Base-by-base conservation (phyloP, 1,140 invertebrate genomes). In the Orius laevigatus region DNA sequence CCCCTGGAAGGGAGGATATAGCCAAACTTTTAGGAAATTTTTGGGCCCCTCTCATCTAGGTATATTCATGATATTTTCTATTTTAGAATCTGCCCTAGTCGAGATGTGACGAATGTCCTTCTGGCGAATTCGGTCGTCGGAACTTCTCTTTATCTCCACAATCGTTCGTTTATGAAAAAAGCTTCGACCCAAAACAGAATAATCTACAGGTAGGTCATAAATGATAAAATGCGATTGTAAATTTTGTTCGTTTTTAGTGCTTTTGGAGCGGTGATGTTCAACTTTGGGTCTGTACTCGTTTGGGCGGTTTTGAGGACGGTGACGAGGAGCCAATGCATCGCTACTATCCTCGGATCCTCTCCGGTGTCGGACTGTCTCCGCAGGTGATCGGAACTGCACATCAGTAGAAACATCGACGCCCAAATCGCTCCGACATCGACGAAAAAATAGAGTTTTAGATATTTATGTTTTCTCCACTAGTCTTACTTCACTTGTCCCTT, bases 301-400 rank as follows among this genome's bases (percentile, higher is more conserved):
- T 82, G 79, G 76, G 80, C 80, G 1, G 69, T 84, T 18, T 62
- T 79, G 18, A 68, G 78, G 56, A 77, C 74, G 14, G 55, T 81
- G 20, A 78, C 79, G 4, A 66, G 71, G 53, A 79, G 75, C 59
- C 69, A 74, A 36, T 58, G 69, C 6, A 42, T 76, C 1, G 67
- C 74, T 38, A 76, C 75, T 1, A 39, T 73, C 18, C 66, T 71
- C 33, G 79, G 78, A 50, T 79, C n/a, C 66, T 66, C 33, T 71
- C 74, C 12, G 74, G 75, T 10, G 56, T 73, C 12, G 67, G 65
- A 1, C 57, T 12, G 65, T 79, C 2, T 72, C 71, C 56, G 55
- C 76, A 50, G 74, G 75, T n/a, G n/a, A n/a, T n/a, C 66, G 66
- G 19, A 70, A 66, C 54, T 81, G 80, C 61, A 49, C 73, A n/a